Base-by-base conservation (phyloP, 2,113 vertebrate genomes). In the Myotis davidii region DNA sequence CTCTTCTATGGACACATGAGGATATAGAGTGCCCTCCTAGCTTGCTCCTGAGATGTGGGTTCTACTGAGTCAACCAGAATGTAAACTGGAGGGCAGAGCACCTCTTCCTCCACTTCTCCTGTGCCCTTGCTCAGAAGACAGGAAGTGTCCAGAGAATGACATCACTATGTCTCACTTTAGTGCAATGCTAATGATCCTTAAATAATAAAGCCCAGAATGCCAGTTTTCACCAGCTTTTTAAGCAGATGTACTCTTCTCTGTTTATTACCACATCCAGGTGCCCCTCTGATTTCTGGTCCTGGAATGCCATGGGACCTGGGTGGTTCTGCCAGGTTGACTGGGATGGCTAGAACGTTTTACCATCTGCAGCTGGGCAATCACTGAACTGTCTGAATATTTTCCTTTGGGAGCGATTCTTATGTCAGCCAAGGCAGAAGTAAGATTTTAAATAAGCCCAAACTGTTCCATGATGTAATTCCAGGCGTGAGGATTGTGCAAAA, bases 361-460 rank as follows among this genome's bases (percentile, higher is more conserved):
- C 87, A 90, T 85, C 84, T 94, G 76, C 87, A 95, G 82, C 92
- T 94, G 88, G 73, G 96, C 87, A 86, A 72, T 93, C 79, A 90
- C 11, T 52, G 79, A 89, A 74, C 67, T 74, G 32, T 85, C 79
- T 91, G 77, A 93, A 81, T 91, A 70, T 92, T 97, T 96, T 94
- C 84, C 94, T 91, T 25, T 76, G 52, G 86, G 93, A 96, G 87
- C 1, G 14, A 93, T 56, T 95, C 84, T 84, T 76, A 48, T 77
- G 61, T 94, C 93, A 97, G 81, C 86, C 88, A 69, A 65, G 79
- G 52, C 54, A 93, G 67, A 94, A 84, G 72, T 76, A 76, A 91
- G 87, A 77, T 76, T 90, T 95, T 95, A 90, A 95, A 82, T 87
- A 92, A 94, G 88, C 50, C 77, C 27, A 54, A 90, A 96, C 37